Base-by-base conservation (phyloP, 2,797 vertebrate species). In the Cuculus canorus region DNA sequence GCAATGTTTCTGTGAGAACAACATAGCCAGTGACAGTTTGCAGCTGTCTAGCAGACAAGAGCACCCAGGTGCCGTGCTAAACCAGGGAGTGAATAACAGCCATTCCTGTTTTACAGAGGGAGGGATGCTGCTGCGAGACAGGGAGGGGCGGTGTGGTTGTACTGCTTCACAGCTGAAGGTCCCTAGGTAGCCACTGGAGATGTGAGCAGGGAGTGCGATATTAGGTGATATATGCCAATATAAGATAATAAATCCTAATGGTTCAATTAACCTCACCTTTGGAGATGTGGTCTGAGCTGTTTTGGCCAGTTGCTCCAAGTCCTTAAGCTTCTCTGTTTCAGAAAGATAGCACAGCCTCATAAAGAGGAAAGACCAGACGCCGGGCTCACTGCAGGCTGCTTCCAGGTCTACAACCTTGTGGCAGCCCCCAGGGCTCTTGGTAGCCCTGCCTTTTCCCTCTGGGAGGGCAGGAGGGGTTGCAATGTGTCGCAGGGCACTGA, bases 11-110 rank as follows among this genome's bases (percentile, higher is more conserved):
- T 22, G 5, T 92, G 93, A 85, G 76, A 95, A 61, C 87, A 90
- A 92, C 79, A 86, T 95, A 76, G 94, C 94, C 57, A 59, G 76
- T 93, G 92, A 95, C 93, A 93, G 87, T 66, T 93, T 93, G 79
- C 93, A 96, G 92, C 93, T 96, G 92, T 91, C 91, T 71, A 86
- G 89, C 92, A 93, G 87, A 60, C 13, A 5, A 80, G 87, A 91
- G 85, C 76, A 87, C 64, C 92, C 94, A 96, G 92, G 89, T 96
- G 95, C 90, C 23, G 4, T 27, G 71, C 68, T 56, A 73, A 88
- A 89, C 39, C 33, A 14, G 72, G 71, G 91, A 93, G 57, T 33
- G 53, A 78, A 60, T 73, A 53, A 47, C 13, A 93, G 66, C 64
- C 30, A 8, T 56, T 33, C 56, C 65, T 6, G 0, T 53, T 75